These are phyloP conservation scores for Tapirus indicus DNA, from an alignment of 2,797 vertebrate genomes.

Conservation along the genomic window DNA sequence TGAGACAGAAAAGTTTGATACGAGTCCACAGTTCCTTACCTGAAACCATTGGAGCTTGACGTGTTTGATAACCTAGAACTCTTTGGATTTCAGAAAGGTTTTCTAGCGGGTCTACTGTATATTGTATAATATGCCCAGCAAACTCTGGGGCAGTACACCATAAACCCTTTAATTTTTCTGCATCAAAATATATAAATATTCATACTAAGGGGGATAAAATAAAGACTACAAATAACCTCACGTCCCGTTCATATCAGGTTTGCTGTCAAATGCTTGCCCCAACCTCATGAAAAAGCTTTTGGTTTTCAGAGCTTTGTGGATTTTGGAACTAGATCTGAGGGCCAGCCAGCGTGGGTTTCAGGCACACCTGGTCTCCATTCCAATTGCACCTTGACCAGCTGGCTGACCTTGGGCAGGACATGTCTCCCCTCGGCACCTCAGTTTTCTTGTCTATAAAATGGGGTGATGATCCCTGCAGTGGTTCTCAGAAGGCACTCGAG, in stretches of 20 bases:
- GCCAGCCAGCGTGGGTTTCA: neutral
- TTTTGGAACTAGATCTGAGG: neutral
- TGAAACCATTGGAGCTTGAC: neutral
- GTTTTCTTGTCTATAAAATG: neutral
- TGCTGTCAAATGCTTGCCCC: neutral
- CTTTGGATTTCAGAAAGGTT: neutral
- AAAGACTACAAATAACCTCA: neutral
- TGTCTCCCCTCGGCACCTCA: neutral
- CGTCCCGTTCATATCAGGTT: neutral
- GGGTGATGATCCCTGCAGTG: neutral
- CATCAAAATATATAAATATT: neutral
- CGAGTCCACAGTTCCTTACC: neutral
- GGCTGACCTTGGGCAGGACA: neutral
- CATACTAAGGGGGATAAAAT: neutral
- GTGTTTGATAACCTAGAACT: neutral
- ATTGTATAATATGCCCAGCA: accelerated
- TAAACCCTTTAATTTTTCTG: neutral
- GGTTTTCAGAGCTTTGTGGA: neutral
- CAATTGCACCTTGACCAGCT: neutral
- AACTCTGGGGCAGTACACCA: neutral
- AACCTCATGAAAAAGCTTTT: neutral
- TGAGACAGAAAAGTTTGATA: neutral
- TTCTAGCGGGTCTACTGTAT: neutral
- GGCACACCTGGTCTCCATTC: neutral
- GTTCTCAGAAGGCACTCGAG: neutral